Percentiles rank a stretch among this genome's conserved stretches.
These are phyloP conservation scores for Mamestra configurata DNA, from an alignment of 1,140 invertebrate species.

Conservation along the genomic window DNA sequence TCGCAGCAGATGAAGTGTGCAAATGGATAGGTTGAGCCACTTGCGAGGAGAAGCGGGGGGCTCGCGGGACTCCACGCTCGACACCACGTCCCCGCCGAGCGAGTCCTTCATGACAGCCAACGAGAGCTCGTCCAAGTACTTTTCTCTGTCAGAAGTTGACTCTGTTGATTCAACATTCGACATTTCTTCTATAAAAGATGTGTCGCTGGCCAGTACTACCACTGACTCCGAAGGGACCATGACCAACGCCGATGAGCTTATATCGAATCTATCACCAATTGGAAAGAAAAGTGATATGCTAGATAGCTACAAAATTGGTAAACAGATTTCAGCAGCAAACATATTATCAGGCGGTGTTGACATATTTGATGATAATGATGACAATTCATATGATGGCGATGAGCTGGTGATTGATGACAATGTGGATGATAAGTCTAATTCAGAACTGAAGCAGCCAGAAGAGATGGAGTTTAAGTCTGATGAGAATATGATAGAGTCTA, in stretches of 20 bases:
- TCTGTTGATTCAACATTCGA: constrained; percentile 80
- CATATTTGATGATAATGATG: constrained; percentile 87
- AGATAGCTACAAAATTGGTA: constrained; percentile 80
- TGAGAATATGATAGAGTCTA: constrained; percentile 56
- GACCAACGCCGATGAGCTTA: constrained; percentile 64
- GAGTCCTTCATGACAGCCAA: constrained; percentile 84
- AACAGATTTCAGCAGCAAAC: constrained; percentile 84
- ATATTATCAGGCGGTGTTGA: constrained; percentile 85
- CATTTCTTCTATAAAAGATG: constrained; percentile 76
- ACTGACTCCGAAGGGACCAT: constrained; percentile 62
- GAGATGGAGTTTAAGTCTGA: constrained; percentile 46
- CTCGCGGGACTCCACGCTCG: constrained; percentile 76
- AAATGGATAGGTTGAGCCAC: constrained; percentile 85
- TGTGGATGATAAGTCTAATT: constrained; percentile 69
- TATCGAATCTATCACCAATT: constrained; percentile 79
- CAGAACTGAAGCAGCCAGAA: constrained; percentile 57
- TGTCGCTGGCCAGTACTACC: constrained; percentile 56
- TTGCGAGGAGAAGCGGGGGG: constrained; percentile 77
- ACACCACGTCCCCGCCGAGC: constrained; percentile 74
- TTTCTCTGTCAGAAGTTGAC: constrained; percentile 83
- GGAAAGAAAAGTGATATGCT: constrained; percentile 74
- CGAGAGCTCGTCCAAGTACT: constrained; percentile 83
- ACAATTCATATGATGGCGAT: constrained; percentile 86
- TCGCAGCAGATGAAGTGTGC: constrained; percentile 84
- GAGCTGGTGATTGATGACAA: constrained; percentile 87